Conservation (phyloP, 2,888 invertebrate species). For the Aphidius colemani region DNA sequence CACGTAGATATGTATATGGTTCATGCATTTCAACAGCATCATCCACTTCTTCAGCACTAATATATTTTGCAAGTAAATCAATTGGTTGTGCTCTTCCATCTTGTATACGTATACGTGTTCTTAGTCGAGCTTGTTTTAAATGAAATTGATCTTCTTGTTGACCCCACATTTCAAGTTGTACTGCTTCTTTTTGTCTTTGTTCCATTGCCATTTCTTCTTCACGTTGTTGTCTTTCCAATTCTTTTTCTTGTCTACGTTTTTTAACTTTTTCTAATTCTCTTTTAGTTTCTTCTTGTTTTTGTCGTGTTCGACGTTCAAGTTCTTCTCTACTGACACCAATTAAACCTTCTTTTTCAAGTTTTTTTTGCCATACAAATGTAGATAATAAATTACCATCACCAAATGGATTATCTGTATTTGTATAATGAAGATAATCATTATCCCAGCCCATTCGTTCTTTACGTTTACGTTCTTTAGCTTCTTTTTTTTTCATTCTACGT, state of each 20-base stretch:
- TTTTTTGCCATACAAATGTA: slow-evolving; percentile 96
- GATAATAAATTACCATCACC: slow-evolving; percentile 94
- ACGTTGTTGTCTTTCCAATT: slow-evolving; percentile 80
- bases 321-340: slow-evolving; percentile 77
- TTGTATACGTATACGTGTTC: slow-evolving; percentile 94
- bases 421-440: slow-evolving; percentile 94
- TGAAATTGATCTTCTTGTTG: slow-evolving; percentile 98
- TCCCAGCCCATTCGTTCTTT: slow-evolving; percentile 98
- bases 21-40: slow-evolving; percentile 98
- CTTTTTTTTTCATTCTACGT: slow-evolving; percentile 86
- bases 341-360: slow-evolving; percentile 91
- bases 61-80: slow-evolving; percentile 94
- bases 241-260: slow-evolving; percentile 85
- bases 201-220: slow-evolving; percentile 84
- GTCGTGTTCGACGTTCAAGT: slow-evolving; percentile 79
- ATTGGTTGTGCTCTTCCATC: slow-evolving; percentile 98
- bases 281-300: slow-evolving; percentile 90
- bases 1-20: slow-evolving; percentile 93
- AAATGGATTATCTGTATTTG: slow-evolving; percentile 98
- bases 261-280: slow-evolving; percentile 93
- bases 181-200: slow-evolving; percentile 87
- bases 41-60: slow-evolving; percentile 85
- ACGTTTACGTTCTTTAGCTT: slow-evolving; percentile 83
- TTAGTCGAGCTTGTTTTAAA: slow-evolving; percentile 89
- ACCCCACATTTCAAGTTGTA: slow-evolving; percentile 92